Percentiles rank a stretch among this genome's conserved stretches.
phyloP scores from a whole-genome alignment of 2,888 invertebrate genomes.

The Clostera curtula region DNA sequence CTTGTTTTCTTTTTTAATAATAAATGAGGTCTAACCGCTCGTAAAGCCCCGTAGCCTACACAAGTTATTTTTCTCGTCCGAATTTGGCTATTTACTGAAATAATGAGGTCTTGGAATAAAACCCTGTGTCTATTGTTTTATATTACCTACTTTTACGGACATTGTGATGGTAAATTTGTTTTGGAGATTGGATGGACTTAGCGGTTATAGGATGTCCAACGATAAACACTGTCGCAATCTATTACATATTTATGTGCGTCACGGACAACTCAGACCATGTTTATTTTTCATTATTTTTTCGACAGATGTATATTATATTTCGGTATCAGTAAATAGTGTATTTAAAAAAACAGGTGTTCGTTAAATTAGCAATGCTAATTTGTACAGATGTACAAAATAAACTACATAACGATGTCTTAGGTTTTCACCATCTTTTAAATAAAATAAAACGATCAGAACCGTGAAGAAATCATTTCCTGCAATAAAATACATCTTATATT shows the following conservation, averaged over 20 bases:
- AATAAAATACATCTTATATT: too few species aligned
- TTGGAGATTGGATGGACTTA: not conserved
- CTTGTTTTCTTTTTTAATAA: slow-evolving; percentile 9
- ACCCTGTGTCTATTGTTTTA: not conserved
- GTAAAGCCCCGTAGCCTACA: slow-evolving; percentile 8
- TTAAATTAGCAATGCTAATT: too few species aligned
- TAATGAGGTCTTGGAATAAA: not conserved
- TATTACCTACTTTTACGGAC: not conserved
- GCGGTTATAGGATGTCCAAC: not conserved
- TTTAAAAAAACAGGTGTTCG: too few species aligned
- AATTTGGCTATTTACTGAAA: slow-evolving; percentile 5
- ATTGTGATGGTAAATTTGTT: slow-evolving; percentile 1
- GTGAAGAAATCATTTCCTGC: too few species aligned
- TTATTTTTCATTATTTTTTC: too few species aligned
- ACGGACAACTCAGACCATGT: too few species aligned
- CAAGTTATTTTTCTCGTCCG: slow-evolving; percentile 5
- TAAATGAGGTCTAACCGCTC: slow-evolving; percentile 7
- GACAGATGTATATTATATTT: too few species aligned
- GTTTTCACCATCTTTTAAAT: too few species aligned
- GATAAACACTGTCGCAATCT: slow-evolving; percentile 1
- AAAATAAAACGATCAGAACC: too few species aligned
- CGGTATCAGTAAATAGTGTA: too few species aligned
- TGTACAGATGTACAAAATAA: too few species aligned
- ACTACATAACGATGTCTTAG: too few species aligned
- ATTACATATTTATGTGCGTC: slow-evolving; percentile 1